Evolutionary conservation across 2,113 vertebrate species (phyloP).

Genomic region (Oreochromis niloticus): DNA sequence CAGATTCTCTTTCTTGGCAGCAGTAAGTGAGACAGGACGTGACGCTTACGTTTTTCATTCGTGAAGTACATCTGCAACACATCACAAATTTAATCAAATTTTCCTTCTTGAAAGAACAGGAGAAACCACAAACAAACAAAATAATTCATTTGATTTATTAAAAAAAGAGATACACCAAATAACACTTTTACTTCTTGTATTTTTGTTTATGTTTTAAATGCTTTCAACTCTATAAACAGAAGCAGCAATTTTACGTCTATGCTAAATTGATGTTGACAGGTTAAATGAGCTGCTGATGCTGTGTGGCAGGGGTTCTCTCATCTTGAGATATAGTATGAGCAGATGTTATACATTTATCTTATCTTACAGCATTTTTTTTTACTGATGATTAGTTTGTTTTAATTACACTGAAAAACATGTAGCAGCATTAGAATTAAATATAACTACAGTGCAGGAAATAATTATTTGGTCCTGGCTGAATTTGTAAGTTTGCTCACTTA

Average conservation of each 20-base stretch:
- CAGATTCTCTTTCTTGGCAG: background rate
- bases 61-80: background rate
- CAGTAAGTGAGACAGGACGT: background rate
- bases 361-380: background rate
- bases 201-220: background rate
- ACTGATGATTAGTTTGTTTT: background rate
- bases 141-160: fast-evolving
- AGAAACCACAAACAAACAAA: background rate
- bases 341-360: background rate
- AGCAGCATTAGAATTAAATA: background rate
- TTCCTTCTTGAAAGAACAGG: background rate
- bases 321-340: background rate
- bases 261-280: background rate
- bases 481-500: background rate
- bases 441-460: background rate
- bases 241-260: background rate
- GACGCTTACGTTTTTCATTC: background rate
- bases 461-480: background rate
- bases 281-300: background rate
- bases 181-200: background rate
- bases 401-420: background rate
- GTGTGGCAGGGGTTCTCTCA: background rate
- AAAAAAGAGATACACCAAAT: background rate
- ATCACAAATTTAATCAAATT: background rate
- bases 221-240: background rate